A percentile compares a stretch with the other conserved stretches of the same genome.
These are phyloP conservation scores for Clostera curtula DNA, from an alignment of 2,888 invertebrate genomes.

Conservation along the genomic window DNA sequence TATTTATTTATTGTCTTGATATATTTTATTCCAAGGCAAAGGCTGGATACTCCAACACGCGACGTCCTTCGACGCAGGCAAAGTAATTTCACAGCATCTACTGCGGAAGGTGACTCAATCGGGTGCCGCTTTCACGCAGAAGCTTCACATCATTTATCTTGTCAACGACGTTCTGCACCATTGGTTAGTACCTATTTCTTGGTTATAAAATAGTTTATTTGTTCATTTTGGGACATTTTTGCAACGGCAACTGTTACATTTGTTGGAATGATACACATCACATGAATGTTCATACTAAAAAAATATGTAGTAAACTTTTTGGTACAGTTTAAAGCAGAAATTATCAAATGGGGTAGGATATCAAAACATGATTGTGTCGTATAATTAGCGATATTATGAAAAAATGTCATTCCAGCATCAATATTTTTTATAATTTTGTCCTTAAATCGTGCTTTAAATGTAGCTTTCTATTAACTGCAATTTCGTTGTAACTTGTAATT, in stretches of 20 bases:
- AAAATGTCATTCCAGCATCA: no score
- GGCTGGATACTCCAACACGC: slow-evolving; percentile 98
- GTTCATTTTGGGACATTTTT: slow-evolving; percentile 9
- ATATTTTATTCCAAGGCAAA: slow-evolving; percentile 77
- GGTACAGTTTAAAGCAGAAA: no score
- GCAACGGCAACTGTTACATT: slow-evolving; percentile 12
- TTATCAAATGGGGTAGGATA: no score
- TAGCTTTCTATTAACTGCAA: no score
- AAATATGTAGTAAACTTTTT: slow-evolving; percentile 1
- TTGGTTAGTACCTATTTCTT: slow-evolving; percentile 80
- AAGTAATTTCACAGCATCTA: slow-evolving; percentile 92
- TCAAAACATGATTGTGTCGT: no score
- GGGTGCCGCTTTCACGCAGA: slow-evolving; percentile 88
- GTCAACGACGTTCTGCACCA: slow-evolving; percentile 99
- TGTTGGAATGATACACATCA: slow-evolving; percentile 11
- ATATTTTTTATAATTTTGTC: no score
- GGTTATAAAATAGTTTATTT: slow-evolving; percentile 11
- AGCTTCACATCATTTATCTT: slow-evolving; percentile 98
- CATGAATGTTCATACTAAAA: slow-evolving; percentile 5
- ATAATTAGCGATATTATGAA: no score
- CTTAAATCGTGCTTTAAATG: no score
- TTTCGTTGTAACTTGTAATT: no score
- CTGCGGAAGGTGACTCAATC: slow-evolving; percentile 85
- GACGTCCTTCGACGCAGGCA: slow-evolving; percentile 85
- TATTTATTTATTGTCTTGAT: slow-evolving; percentile 1